Evolutionary conservation across 35 echinoderm and acorn worm species (phyloP), one percentile per base, ranked within the genome.

Genomic region (Amphiura filiformis): DNA sequence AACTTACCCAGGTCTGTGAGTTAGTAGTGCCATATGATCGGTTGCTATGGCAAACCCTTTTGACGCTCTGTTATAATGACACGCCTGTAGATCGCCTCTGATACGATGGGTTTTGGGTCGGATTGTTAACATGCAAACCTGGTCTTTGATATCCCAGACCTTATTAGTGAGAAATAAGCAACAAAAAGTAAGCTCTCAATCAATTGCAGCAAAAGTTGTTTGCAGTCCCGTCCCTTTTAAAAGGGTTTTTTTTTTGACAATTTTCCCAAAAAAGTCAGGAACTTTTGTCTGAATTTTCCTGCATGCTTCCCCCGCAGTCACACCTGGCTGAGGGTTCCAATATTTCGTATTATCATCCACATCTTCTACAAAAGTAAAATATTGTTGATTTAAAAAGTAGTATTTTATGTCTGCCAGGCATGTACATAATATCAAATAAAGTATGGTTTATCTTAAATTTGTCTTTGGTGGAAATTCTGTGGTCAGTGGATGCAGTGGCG

Each of bases 81-180:
- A 88, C n/a, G 90, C 87, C 36, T 99, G 96, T 33, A 99, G 57
- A 77, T 99, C 96, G 7, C 96, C 96, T 88, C 93, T 36, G 38
- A 99, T 94, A 61, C 94, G 94, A 84, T 99, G 96, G 22, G 96
- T 90, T 82, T 99, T 99, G 17, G 96, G 96, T 76, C 96, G 87
- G 44, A 99, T 88, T 9, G 96, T 99, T 76, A 99, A 83, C 96
- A 99, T 94, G 39, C 96, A 99, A 22, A 64, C 93, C 79, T 99
- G 96, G 36, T 95, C 96, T 61, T 92, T 95, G 38, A 91, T 99
- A 57, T 99, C 96, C 96, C 96, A 99, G 17, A 99, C 96, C 96
- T 99, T 44, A 26, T 9, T n/a, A n/a, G 75, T 47, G 4, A 17
- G 33, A 38, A 80, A 57, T 84, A 91, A 20, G 22, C 0, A 34